Base-by-base conservation (phyloP, 2,888 invertebrate genomes). In the Molorchus minor region DNA sequence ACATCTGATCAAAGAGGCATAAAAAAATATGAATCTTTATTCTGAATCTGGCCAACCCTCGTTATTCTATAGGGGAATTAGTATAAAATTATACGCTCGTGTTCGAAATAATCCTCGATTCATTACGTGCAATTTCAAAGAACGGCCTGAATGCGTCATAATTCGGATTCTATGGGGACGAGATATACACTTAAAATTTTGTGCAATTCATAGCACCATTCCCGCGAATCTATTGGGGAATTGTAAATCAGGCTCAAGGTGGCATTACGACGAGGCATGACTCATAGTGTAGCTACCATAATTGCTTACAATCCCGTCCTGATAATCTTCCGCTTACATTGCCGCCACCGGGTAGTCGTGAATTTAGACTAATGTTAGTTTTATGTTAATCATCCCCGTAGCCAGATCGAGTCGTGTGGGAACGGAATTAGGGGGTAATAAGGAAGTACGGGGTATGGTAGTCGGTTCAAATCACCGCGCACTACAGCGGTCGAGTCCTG, bases 351-450 rank as follows among this genome's bases (percentile, higher is more conserved):
- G 52, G 52, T 52, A 36, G 30, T 29, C 60, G 56, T 65, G 67
- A 68, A 72, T 73, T 71, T 62, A 64, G 67, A 73, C 74, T 75
- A 75, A 75, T 75, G 75, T 74, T 68, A 71, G 71, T 75, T 75
- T 75, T 75, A 75, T 75, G 75, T 74, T 75, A 75, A 75, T 75
- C 72, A 69, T 68, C 66, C 58, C 65, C 65, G 69, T 66, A 68
- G 71, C 70, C 63, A 67, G 68, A 71, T 72, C 67, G 68, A 61
- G 66, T 68, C 61, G 70, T 64, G 66, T 66, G 67, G 62, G 71
- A 63, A 66, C 59, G 62, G 74, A 63, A 75, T 74, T 69, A 73
- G 66, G 64, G n/a, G 59, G 64, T 75, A 74, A 75, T 74, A n/a
- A n/a, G n/a, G n/a, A n/a, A n/a, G n/a, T n/a, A n/a, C n/a, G n/a